These are phyloP conservation scores for Epinotia ramella DNA, from an alignment of 2,888 invertebrate species.

Conservation along the genomic window DNA sequence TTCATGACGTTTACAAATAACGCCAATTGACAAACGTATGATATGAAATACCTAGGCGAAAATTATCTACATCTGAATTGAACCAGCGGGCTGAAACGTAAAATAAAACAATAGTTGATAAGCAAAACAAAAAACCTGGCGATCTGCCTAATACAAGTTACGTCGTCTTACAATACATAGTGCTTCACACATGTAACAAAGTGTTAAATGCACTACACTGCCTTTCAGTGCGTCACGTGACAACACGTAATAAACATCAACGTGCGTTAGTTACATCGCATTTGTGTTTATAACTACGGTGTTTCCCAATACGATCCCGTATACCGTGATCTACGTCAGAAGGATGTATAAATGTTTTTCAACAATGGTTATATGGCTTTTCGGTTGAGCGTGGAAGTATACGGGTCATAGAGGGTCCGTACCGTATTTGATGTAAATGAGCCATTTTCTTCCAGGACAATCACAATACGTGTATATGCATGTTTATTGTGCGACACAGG, in stretches of 20 bases:
- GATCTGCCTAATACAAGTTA: constrained; percentile 9
- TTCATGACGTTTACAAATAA: not conserved
- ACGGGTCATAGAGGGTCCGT: constrained; percentile 53
- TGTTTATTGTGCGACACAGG: constrained; percentile 61
- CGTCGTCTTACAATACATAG: constrained; percentile 17
- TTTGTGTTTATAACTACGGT: constrained; percentile 46
- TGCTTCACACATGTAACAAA: constrained; percentile 11
- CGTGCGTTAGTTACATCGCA: constrained; percentile 47
- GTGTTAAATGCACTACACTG: constrained; percentile 22
- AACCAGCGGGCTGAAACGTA: not conserved
- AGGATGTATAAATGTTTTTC: not conserved
- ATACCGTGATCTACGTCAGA: constrained; percentile 11
- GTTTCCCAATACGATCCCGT: constrained; percentile 52
- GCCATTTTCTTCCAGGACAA: constrained; percentile 59
- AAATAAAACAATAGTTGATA: not conserved
- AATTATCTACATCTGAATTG: not conserved
- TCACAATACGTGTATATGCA: constrained; percentile 60
- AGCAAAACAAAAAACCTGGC: not conserved
- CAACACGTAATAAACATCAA: too few species aligned
- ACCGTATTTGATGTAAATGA: constrained; percentile 73
- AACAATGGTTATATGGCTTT: not conserved
- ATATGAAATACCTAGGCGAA: not conserved
- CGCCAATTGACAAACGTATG: not conserved
- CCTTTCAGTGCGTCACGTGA: constrained; percentile 17
- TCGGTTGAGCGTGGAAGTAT: constrained; percentile 1